A percentile compares a stretch with the other conserved stretches of the same genome.
phyloP scores from a whole-genome alignment of 2,888 invertebrate species.

The Platycheirus rosarum region DNA sequence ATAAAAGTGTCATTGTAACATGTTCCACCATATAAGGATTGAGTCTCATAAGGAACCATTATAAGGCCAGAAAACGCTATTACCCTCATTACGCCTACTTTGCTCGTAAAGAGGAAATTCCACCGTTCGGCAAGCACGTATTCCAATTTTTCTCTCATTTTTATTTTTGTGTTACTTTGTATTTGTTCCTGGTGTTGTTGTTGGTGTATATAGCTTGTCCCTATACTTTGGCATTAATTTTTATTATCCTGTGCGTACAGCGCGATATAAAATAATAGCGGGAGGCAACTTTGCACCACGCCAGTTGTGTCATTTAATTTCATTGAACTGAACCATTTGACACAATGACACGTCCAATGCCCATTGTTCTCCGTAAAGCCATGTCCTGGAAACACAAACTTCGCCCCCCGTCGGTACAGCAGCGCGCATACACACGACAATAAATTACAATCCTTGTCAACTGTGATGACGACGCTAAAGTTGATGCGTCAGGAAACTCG shows the following conservation, averaged over 20 bases:
- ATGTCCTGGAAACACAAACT: no score
- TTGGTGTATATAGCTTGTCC: no score
- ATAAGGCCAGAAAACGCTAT: conserved; percentile 43
- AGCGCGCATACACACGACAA: conserved; percentile 29
- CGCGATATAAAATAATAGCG: conserved; percentile 10
- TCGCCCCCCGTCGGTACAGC: no score
- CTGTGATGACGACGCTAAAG: conserved; percentile 46
- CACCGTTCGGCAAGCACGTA: conserved; percentile 51
- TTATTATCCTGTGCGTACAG: conserved; percentile 44
- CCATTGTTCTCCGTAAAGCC: conserved; percentile 10
- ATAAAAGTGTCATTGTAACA: conserved; percentile 49
- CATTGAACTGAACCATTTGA: conserved; percentile 64
- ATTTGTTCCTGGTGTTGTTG: background rate
- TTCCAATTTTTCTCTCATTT: conserved; percentile 29
- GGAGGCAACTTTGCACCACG: background rate
- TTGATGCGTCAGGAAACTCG: conserved; percentile 54
- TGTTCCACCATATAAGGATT: conserved; percentile 13
- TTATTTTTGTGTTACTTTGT: background rate
- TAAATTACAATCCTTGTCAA: conserved; percentile 64
- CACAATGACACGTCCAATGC: conserved; percentile 44
- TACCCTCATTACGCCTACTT: conserved; percentile 64
- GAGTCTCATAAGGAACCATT: conserved; percentile 48
- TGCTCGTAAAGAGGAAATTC: conserved; percentile 56
- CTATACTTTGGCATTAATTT: conserved; percentile 49
- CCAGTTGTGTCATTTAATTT: conserved; percentile 36